A percentile compares a stretch with the other conserved stretches of the same genome.
Conservation (phyloP, 2,113 vertebrate genomes). For the Sitta europaea region DNA sequence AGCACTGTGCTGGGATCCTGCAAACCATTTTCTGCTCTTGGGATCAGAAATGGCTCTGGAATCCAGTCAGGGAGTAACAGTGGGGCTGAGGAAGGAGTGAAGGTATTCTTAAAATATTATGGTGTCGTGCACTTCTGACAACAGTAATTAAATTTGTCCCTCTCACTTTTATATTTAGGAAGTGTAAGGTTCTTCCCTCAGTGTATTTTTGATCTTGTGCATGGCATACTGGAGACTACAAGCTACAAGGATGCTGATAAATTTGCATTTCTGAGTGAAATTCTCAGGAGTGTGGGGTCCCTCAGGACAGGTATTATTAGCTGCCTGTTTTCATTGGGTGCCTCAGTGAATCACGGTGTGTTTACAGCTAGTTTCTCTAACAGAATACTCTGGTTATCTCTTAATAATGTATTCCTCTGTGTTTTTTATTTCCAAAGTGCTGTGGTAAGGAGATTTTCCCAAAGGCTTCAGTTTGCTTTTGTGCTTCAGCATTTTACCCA, state of each 20-base stretch:
- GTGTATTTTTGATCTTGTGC: neutral
- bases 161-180: neutral
- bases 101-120: neutral
- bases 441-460: slow-evolving; percentile 28
- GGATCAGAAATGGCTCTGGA: neutral
- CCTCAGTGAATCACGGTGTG: slow-evolving; percentile 49
- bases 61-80: neutral
- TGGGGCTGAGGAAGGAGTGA: neutral
- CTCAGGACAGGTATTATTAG: slow-evolving; percentile 48
- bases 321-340: slow-evolving; percentile 67
- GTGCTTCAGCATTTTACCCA: slow-evolving; percentile 39
- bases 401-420: slow-evolving; percentile 54
- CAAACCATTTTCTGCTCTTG: neutral
- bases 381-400: slow-evolving; percentile 51
- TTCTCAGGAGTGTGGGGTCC: neutral
- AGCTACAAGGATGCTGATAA: neutral
- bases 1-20: neutral
- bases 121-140: neutral
- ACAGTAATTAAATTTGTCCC: neutral
- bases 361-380: slow-evolving; percentile 49
- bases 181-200: neutral
- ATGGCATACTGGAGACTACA: neutral
- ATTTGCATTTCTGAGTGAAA: slow-evolving; percentile 13
- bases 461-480: slow-evolving; percentile 44
- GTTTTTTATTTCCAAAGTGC: slow-evolving; percentile 63